These are phyloP conservation scores for Pteria penguin DNA, from an alignment of 2,888 invertebrate genomes.

Conservation along the genomic window DNA sequence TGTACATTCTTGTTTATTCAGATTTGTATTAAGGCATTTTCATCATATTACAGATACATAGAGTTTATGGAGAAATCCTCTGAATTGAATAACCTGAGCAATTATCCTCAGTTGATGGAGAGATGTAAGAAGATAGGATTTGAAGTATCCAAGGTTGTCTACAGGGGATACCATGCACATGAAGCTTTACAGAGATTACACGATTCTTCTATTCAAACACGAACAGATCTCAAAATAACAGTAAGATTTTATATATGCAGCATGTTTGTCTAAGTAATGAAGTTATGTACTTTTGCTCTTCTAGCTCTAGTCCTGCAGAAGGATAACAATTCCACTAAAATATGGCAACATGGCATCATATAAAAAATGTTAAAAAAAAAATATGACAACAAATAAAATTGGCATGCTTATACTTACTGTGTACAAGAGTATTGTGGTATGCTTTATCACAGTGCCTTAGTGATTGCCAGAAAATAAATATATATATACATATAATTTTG, in stretches of 20 bases:
- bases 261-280: too few species aligned
- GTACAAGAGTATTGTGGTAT: too few species aligned
- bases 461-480: too few species aligned
- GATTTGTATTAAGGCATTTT: neutral
- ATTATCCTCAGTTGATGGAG: conserved; percentile 71
- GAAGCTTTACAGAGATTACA: conserved; percentile 74
- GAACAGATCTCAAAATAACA: conserved; percentile 72
- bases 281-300: too few species aligned
- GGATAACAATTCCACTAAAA: too few species aligned
- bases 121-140: conserved; percentile 73
- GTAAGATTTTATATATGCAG: conserved; percentile 64
- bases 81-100: conserved; percentile 69
- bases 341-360: too few species aligned
- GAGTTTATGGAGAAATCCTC: conserved; percentile 75
- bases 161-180: conserved; percentile 75
- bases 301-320: too few species aligned
- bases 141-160: conserved; percentile 74
- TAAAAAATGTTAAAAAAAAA: too few species aligned
- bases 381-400: too few species aligned
- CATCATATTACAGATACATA: conserved; percentile 67
- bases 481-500: too few species aligned
- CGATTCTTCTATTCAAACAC: conserved; percentile 71
- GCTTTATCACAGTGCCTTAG: too few species aligned
- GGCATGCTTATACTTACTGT: too few species aligned
- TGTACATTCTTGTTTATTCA: neutral